Evolutionary conservation across 2,888 invertebrate species (phyloP).

Genomic region (Holacanthella duospinosa): DNA sequence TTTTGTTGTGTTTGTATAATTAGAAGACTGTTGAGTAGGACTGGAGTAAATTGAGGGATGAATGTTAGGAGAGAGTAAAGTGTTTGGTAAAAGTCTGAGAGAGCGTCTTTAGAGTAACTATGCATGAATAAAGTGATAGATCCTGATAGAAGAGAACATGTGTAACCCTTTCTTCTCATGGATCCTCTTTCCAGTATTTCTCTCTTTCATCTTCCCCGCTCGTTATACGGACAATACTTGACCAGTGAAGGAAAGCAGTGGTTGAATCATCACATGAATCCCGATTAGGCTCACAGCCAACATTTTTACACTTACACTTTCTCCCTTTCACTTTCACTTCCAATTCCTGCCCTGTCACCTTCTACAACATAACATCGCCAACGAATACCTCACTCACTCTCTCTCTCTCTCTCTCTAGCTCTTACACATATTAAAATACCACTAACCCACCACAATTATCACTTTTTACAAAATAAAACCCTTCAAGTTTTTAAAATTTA

Average conservation of each 20-base stretch:
- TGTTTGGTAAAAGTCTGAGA: neutral
- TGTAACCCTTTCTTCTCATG: slow-evolving; percentile 1
- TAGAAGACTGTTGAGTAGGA: too few species aligned
- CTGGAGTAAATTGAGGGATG: too few species aligned
- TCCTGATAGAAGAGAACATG: neutral
- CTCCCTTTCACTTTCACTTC: neutral
- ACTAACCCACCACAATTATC: neutral
- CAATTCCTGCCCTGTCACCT: slow-evolving; percentile 4
- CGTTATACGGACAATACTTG: neutral
- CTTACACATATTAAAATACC: neutral
- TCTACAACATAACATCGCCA: neutral
- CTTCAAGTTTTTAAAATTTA: too few species aligned
- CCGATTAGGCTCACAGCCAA: slow-evolving; percentile 1
- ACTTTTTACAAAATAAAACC: too few species aligned
- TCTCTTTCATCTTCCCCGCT: neutral
- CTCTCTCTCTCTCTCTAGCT: neutral
- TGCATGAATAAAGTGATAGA: slow-evolving; percentile 5
- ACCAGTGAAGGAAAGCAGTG: neutral
- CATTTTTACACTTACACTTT: neutral
- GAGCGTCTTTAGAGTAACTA: neutral
- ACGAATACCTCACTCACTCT: neutral
- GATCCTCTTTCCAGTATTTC: neutral
- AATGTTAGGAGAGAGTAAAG: neutral
- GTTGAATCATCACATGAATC: neutral
- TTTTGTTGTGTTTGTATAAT: too few species aligned